Conservation (phyloP, 2,888 invertebrate genomes). For the Mayetiola destructor region DNA sequence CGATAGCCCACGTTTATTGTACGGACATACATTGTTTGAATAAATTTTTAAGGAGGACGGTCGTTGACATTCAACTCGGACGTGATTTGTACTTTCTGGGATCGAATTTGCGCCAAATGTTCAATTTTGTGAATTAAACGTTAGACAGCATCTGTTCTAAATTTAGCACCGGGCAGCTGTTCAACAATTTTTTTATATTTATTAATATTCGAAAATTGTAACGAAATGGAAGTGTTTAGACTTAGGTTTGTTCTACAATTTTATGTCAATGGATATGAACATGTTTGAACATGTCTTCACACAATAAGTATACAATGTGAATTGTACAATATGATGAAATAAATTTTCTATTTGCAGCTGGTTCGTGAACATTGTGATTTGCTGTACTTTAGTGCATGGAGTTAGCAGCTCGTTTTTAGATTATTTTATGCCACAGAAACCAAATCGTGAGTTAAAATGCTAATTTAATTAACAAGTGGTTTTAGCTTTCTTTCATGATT, state of each 20-base stretch:
- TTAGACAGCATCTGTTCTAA: not conserved
- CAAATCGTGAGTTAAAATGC: not conserved
- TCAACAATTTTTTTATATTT: not conserved
- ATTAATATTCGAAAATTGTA: not conserved
- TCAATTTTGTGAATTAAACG: not conserved
- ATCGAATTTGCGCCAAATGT: constrained; percentile 2
- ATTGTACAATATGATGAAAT: no score
- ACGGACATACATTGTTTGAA: not conserved
- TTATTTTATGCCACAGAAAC: not conserved
- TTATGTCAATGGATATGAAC: no score
- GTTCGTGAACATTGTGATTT: not conserved
- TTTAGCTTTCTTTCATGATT: not conserved
- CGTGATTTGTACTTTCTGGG: not conserved
- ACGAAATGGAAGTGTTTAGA: no score
- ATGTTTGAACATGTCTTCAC: not conserved
- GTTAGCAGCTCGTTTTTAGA: not conserved
- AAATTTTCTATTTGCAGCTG: not conserved
- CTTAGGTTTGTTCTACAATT: not conserved
- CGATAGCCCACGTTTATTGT: no score
- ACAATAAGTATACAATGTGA: not conserved
- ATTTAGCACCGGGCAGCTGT: not conserved
- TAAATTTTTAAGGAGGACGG: not conserved
- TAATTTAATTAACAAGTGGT: not conserved
- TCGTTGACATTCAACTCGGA: not conserved
- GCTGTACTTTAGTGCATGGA: not conserved